Base-by-base conservation (phyloP, 2,888 invertebrate genomes). In the Itoplectis maculator region DNA sequence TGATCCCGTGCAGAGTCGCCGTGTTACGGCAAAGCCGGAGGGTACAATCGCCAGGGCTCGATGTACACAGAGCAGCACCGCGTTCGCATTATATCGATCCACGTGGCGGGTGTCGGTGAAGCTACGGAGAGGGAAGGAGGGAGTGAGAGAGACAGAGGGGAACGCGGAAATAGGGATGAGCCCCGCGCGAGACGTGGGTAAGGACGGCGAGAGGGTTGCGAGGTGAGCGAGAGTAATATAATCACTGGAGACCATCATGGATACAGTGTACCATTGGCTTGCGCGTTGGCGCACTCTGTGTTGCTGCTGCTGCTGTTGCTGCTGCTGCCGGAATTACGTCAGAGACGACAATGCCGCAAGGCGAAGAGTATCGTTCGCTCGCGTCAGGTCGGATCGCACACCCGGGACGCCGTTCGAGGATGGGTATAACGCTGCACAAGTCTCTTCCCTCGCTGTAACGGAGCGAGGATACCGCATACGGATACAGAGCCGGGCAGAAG, bases 141-240 rank as follows among this genome's bases (percentile, higher is more conserved):
- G 29, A 29, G 29, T 3, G 29, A 29, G 29, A 29, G 29, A 29
- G 29, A 29, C 29, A 29, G 29, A 29, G 29, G 5, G 29, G 29
- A 20, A 70, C 29, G n/a, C 70, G 70, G 47, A 72, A 37, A 29
- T 29, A 59, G 72, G 72, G 72, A 72, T 72, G 72, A 72, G 59
- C 29, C 11, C 47, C 45, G 59, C 47, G 18, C 15, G 35, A 29
- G n/a, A 23, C 9, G 5, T 23, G 65, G 45, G 45, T 42, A 65
- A 65, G 42, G 23, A 65, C n/a, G 45, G 20, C 20, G 40, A 4
- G 2, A 23, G 61, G 61, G 45, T 20, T 29, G 56, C 47, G 47
- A 61, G 18, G 59, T 35, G 66, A 78, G 63, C 77, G 63, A 78
- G 63, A 78, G 56, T 78, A 54, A 72, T 78, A 78, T 78, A 78